These are phyloP conservation scores for Tympanoctomys barrerae DNA, from an alignment of 2,797 vertebrate species.

Conservation along the genomic window DNA sequence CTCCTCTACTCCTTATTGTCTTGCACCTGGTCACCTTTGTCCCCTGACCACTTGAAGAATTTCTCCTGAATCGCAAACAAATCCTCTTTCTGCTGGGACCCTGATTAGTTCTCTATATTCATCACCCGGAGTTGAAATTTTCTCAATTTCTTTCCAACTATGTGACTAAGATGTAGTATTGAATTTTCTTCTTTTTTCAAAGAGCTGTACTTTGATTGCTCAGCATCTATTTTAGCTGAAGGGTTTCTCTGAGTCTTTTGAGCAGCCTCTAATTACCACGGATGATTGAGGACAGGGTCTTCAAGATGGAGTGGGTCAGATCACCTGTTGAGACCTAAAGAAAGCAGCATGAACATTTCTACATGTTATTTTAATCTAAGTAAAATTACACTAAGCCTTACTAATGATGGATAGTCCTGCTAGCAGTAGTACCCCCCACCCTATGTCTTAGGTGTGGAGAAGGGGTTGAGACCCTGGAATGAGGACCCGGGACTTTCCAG, in stretches of 20 bases:
- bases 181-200: neutral
- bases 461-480: neutral
- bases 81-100: neutral
- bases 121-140: neutral
- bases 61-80: neutral
- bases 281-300: neutral
- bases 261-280: neutral
- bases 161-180: neutral
- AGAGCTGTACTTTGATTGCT: neutral
- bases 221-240: neutral
- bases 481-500: neutral
- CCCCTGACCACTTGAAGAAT: neutral
- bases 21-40: neutral
- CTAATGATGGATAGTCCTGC: neutral
- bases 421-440: neutral
- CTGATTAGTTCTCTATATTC: neutral
- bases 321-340: neutral
- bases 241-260: neutral
- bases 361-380: neutral
- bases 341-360: neutral
- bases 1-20: neutral
- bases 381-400: neutral
- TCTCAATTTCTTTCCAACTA: neutral
- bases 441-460: neutral
- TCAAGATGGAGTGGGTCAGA: neutral